Conservation (phyloP, 2,113 vertebrate genomes). For the Oriolus oriolus region DNA sequence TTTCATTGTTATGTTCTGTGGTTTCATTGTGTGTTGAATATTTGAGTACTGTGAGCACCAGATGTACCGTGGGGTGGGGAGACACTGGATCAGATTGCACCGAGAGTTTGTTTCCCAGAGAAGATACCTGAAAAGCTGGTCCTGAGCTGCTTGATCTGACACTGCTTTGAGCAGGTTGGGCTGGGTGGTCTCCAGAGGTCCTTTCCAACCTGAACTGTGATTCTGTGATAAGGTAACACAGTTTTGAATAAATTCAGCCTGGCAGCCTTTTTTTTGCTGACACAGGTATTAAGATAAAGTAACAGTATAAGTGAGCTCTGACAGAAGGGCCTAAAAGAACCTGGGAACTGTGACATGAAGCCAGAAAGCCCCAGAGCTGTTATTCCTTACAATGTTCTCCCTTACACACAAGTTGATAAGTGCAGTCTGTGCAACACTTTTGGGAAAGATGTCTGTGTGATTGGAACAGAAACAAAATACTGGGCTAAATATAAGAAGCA, state of each 20-base stretch:
- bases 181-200: neutral
- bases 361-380: neutral
- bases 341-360: accelerated
- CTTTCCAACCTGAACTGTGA: neutral
- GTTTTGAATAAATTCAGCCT: neutral
- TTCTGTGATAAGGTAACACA: neutral
- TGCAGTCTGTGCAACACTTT: neutral
- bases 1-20: neutral
- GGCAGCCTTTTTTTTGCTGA: neutral
- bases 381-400: accelerated
- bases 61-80: neutral
- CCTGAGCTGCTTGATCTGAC: neutral
- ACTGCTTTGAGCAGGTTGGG: neutral
- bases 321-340: neutral
- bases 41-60: neutral
- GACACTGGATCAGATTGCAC: neutral
- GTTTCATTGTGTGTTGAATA: neutral
- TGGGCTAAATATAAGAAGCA: neutral
- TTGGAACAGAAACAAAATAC: neutral
- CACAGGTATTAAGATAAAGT: neutral
- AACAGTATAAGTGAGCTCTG: neutral
- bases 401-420: neutral
- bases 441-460: neutral
- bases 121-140: neutral
- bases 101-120: neutral